phyloP scores from a whole-genome alignment of 2,113 vertebrate species.

The Daphoenositta chrysoptera region DNA sequence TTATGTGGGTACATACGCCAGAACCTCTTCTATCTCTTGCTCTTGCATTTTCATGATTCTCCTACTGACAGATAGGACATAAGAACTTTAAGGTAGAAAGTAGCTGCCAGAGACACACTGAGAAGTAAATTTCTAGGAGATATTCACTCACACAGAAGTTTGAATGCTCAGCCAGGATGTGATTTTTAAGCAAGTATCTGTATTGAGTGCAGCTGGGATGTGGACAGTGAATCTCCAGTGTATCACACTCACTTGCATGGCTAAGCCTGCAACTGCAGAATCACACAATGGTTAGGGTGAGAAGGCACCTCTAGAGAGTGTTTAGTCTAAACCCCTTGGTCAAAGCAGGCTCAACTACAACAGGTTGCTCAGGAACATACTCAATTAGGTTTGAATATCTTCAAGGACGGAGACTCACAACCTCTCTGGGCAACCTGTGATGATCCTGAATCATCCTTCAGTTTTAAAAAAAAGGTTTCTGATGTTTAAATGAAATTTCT shows the following conservation, averaged over 20 bases:
- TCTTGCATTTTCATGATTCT: neutral
- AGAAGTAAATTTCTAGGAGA: neutral
- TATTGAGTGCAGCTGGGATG: neutral
- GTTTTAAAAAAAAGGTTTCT: neutral
- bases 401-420: neutral
- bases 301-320: neutral
- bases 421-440: neutral
- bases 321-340: neutral
- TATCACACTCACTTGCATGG: neutral
- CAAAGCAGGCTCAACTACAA: neutral
- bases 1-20: neutral
- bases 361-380: neutral
- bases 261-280: neutral
- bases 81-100: neutral
- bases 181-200: neutral
- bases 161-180: neutral
- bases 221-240: neutral
- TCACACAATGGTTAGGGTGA: neutral
- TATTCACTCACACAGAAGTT: accelerated
- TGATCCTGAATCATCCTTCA: neutral
- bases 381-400: neutral
- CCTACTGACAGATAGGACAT: neutral
- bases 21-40: neutral
- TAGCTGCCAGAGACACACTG: neutral
- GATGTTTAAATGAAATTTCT: neutral